Evolutionary conservation across 2,797 vertebrate genomes (phyloP).

Genomic region (Gambelia wislizenii): DNA sequence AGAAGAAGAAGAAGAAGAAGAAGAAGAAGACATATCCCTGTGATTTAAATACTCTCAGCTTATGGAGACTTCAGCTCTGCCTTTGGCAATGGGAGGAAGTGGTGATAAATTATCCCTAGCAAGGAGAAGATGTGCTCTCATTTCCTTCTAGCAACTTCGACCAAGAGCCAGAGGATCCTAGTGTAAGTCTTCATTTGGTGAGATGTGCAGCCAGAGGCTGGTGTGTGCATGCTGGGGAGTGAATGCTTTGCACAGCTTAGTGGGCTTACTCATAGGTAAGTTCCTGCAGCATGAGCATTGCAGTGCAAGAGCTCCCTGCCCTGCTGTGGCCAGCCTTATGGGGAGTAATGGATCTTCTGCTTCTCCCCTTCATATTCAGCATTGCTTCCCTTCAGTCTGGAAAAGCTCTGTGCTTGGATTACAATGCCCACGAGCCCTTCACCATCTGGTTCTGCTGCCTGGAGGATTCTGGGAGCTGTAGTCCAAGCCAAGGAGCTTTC

Average conservation of each 20-base stretch:
- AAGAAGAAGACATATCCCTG: not conserved
- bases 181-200: not conserved
- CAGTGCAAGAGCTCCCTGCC: too few species aligned
- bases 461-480: not conserved
- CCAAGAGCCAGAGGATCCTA: constrained; percentile 23
- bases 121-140: not conserved
- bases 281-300: too few species aligned
- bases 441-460: not conserved
- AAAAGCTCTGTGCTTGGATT: not conserved
- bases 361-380: not conserved
- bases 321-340: not conserved
- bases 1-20: not conserved
- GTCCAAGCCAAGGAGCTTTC: not conserved
- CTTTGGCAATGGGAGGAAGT: not conserved
- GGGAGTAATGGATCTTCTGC: too few species aligned
- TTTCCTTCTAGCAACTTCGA: not conserved
- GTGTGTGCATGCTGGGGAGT: not conserved
- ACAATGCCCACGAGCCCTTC: too few species aligned
- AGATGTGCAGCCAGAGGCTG: not conserved
- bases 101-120: constrained; percentile 14
- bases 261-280: not conserved
- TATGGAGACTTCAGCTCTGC: not conserved
- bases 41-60: not conserved
- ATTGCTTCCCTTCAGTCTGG: not conserved
- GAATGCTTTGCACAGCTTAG: not conserved